Conservation (phyloP, 2,888 invertebrate genomes). For the Reticulitermes lucifugus region DNA sequence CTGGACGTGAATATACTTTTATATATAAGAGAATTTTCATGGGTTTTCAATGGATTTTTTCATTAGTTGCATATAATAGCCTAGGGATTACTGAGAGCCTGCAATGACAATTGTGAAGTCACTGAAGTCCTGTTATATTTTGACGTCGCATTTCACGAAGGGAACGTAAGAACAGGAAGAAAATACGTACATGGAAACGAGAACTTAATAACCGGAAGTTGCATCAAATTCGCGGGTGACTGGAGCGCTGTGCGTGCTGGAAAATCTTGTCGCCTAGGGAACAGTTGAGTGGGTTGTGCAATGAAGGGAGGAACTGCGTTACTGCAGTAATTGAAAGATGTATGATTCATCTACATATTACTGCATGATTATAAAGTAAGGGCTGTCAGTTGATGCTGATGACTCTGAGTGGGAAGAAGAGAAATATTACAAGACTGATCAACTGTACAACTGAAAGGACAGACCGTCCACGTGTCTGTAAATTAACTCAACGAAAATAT, state of each 20-base stretch:
- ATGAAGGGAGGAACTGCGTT: not conserved
- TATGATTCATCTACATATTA: conserved; percentile 46
- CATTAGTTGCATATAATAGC: too few species aligned
- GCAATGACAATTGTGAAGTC: too few species aligned
- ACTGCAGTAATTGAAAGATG: conserved; percentile 47
- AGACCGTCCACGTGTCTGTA: not conserved
- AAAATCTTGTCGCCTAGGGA: conserved; percentile 9
- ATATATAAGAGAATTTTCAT: too few species aligned
- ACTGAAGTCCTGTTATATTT: not conserved
- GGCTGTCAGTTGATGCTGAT: not conserved
- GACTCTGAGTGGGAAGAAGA: not conserved
- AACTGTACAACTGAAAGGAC: not conserved
- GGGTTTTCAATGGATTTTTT: too few species aligned
- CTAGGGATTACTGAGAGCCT: too few species aligned
- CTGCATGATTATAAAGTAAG: conserved; percentile 31
- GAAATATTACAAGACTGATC: not conserved
- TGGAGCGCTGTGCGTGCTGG: conserved; percentile 14
- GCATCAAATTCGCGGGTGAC: conserved; percentile 41
- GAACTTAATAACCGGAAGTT: conserved; percentile 50
- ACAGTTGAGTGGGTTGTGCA: not conserved
- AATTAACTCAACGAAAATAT: too few species aligned
- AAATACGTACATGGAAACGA: conserved; percentile 30
- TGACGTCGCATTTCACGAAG: not conserved
- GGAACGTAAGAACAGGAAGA: not conserved
- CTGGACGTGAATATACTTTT: too few species aligned